Evolutionary conservation across 2,797 vertebrate species (phyloP), one percentile per base, ranked within the genome.

Genomic region (Xenopus petersii): DNA sequence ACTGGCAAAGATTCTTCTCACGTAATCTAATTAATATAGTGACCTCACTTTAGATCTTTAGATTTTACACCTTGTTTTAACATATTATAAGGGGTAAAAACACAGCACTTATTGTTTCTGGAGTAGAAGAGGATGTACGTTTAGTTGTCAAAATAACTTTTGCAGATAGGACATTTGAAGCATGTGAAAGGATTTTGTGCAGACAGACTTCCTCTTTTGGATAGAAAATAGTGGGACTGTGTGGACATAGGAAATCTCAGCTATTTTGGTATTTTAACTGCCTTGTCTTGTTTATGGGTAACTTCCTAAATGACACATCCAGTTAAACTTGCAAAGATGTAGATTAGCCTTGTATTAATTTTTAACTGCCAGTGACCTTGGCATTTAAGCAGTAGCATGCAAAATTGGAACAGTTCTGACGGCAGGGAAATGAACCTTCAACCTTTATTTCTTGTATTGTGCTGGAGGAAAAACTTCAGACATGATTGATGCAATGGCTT

Each of bases 301-400:
- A n/a, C 77, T 87, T 89, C 88, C 88, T 86, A 80, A 80, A 81
- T 75, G 82, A 87, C 86, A 83, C 87, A 80, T 86, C 81, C 81
- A 80, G 80, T 78, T 78, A 79, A 84, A 69, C 64, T 78, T 81
- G 72, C 81, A 61, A 84, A 81, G 81, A 79, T 84, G 81, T 79
- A 84, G 81, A 85, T 87, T 84, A 83, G 71, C 81, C 33, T 78
- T 79, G 75, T 75, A 70, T 78, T 70, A 83, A 75, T 86, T 86
- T 88, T 84, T 83, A 86, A 83, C 82, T 72, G 73, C 75, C 77
- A 55, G 71, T 77, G 80, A 71, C 75, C 30, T 60, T 83, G 82
- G 79, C 80, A 77, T 87, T 83, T 84, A 17, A 70, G 48, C 62
- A 75, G 85, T 83, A 77, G 72, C 75, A 56, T 83, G 74, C 82